phyloP scores from a whole-genome alignment of 2,888 invertebrate genomes.

The Eupeodes luniger region DNA sequence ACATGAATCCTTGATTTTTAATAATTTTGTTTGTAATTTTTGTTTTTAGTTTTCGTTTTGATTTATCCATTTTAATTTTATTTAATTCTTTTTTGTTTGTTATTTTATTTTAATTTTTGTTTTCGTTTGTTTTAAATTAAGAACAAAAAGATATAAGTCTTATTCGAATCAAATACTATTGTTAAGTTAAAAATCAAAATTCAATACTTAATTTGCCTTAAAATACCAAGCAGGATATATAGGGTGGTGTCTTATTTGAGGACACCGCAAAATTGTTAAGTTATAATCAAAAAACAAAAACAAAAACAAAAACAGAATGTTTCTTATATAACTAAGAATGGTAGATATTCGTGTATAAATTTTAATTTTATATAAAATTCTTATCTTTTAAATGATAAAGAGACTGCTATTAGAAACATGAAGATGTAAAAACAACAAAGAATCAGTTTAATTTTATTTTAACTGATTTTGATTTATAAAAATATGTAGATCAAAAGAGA shows the following conservation, averaged over 20 bases:
- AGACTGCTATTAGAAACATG: constrained; percentile 79
- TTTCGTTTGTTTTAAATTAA: constrained; percentile 67
- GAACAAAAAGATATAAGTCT: constrained; percentile 54
- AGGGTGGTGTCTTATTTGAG: constrained; percentile 35
- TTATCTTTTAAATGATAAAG: constrained; percentile 66
- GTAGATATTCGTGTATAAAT: constrained; percentile 61
- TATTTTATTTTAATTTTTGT: constrained; percentile 46
- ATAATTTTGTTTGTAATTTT: constrained; percentile 37
- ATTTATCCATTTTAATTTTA: constrained; percentile 27
- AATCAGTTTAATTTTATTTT: constrained; percentile 46
- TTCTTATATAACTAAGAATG: constrained; percentile 60
- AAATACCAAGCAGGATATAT: constrained; percentile 12
- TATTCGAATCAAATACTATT: constrained; percentile 62
- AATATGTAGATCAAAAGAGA: neutral
- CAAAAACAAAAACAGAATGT: constrained; percentile 49
- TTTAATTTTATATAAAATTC: constrained; percentile 71
- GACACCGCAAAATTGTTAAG: constrained; percentile 43
- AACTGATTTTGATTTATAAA: constrained; percentile 26
- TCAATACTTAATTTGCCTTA: constrained; percentile 30
- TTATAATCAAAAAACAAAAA: constrained; percentile 37
- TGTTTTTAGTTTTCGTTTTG: constrained; percentile 58
- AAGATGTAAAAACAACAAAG: constrained; percentile 13
- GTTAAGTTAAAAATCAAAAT: constrained; percentile 57
- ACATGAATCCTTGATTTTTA: constrained; percentile 49
- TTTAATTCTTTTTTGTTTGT: constrained; percentile 40